Conservation (phyloP, 2,888 invertebrate genomes). For the Miltochrista miniata region DNA sequence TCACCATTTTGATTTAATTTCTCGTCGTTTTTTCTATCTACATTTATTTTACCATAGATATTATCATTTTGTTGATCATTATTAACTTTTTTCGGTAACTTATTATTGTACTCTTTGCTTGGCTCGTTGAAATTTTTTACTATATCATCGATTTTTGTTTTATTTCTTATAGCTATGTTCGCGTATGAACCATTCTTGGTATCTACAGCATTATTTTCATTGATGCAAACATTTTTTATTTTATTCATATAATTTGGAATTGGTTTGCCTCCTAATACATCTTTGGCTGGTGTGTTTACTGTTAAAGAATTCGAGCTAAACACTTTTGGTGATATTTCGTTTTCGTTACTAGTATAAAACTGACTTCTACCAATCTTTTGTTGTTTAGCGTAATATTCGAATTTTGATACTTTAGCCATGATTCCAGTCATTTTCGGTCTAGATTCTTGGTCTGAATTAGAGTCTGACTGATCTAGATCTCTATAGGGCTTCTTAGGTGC, state of each 20-base stretch:
- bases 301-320: constrained; percentile 91
- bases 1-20: constrained; percentile 16
- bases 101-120: constrained; percentile 38
- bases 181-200: constrained; percentile 68
- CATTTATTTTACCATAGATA: constrained; percentile 73
- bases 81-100: constrained; percentile 70
- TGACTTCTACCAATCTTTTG: constrained; percentile 80
- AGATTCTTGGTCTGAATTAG: constrained; percentile 77
- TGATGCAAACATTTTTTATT: constrained; percentile 63
- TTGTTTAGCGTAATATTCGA: constrained; percentile 89
- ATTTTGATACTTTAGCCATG: constrained; percentile 90
- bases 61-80: constrained; percentile 70
- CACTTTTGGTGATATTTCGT: constrained; percentile 88
- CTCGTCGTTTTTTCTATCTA: constrained; percentile 41
- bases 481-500: constrained; percentile 84
- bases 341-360: constrained; percentile 70
- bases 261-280: constrained; percentile 88
- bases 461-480: constrained; percentile 75
- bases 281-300: constrained; percentile 92
- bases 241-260: constrained; percentile 85
- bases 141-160: constrained; percentile 75
- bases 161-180: constrained; percentile 70
- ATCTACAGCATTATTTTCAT: constrained; percentile 68
- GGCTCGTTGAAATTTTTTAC: constrained; percentile 77
- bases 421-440: constrained; percentile 80